phyloP scores from a whole-genome alignment of 2,888 invertebrate genomes.

The Plagodis pulveraria region DNA sequence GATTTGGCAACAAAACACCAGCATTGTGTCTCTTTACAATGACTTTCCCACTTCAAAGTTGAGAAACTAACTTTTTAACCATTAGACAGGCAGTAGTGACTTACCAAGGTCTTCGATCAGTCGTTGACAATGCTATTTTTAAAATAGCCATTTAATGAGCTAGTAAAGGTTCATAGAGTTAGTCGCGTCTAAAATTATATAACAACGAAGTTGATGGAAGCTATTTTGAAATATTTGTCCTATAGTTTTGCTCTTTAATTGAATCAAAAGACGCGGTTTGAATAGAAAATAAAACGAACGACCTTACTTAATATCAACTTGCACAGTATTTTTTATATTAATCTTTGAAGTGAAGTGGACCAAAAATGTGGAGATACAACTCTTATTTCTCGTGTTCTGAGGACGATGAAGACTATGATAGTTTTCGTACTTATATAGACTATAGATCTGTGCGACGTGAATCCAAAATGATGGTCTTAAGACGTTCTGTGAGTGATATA shows the following conservation, averaged over 20 bases:
- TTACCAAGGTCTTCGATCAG: constrained; percentile 22
- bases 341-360: constrained; percentile 2
- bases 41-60: constrained; percentile 33
- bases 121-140: constrained; percentile 18
- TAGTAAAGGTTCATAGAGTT: constrained; percentile 4
- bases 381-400: constrained; percentile 55
- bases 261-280: too few relatives aligned
- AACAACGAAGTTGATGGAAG: too few relatives aligned
- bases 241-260: too few relatives aligned
- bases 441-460: constrained; percentile 63
- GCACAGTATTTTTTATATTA: not conserved
- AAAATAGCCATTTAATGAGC: constrained; percentile 22
- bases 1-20: constrained; percentile 26
- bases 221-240: too few relatives aligned
- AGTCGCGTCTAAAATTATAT: not conserved
- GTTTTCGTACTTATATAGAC: constrained; percentile 38
- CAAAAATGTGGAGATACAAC: constrained; percentile 60
- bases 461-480: constrained; percentile 65
- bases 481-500: constrained; percentile 58
- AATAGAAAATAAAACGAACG: not conserved
- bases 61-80: constrained; percentile 25
- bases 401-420: constrained; percentile 54
- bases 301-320: not conserved
- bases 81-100: constrained; percentile 29
- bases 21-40: constrained; percentile 30